Conservation (phyloP, 2,797 vertebrate species). For the Mus caroli region DNA sequence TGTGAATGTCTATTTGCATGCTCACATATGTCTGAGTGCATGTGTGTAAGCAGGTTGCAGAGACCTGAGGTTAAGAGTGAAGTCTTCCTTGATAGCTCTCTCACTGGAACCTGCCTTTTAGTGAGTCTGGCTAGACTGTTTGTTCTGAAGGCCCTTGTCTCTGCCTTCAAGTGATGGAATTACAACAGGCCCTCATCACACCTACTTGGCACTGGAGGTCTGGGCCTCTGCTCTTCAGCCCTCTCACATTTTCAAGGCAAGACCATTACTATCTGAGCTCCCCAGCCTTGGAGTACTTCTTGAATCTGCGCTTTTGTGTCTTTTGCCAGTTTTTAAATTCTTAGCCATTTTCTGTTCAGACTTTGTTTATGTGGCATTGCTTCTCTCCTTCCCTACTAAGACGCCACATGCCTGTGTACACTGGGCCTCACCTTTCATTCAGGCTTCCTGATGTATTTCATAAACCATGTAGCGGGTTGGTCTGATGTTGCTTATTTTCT, state of each 20-base stretch:
- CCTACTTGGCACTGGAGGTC: background rate
- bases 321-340: slow-evolving; percentile 32
- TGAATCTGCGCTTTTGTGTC: background rate
- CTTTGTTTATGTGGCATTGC: background rate
- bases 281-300: background rate
- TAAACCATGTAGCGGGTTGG: background rate
- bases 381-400: background rate
- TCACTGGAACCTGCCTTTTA: too few relatives aligned
- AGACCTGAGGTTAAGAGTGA: too few relatives aligned
- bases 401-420: background rate
- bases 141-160: background rate
- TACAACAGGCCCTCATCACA: background rate
- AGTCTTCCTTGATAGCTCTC: background rate
- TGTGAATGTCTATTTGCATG: background rate
- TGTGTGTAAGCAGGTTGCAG: background rate
- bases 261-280: background rate
- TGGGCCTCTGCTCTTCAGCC: background rate
- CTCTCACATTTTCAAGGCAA: background rate
- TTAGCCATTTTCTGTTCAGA: slow-evolving; percentile 49
- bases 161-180: background rate
- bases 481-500: background rate
- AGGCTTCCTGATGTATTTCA: slow-evolving; percentile 6
- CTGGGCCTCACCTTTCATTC: background rate
- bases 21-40: background rate
- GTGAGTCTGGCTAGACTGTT: background rate